phyloP scores from a whole-genome alignment of 2,797 vertebrate species.

The Menidia menidia region DNA sequence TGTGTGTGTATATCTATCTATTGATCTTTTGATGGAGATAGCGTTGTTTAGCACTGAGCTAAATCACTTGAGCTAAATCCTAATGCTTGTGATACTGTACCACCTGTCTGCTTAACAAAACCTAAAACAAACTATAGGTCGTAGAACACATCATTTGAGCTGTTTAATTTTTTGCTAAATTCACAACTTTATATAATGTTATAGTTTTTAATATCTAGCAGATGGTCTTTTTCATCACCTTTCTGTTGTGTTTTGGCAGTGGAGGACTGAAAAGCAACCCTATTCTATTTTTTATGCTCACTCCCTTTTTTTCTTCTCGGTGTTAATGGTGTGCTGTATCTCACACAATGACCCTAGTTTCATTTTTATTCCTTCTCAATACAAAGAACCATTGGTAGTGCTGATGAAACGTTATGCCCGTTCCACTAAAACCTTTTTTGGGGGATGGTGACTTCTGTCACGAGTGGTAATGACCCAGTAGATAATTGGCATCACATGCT shows the following conservation, averaged over 20 bases:
- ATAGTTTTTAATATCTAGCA: conserved; percentile 7
- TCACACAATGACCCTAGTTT: conserved; percentile 18
- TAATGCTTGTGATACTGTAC: conserved; percentile 30
- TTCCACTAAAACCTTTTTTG: conserved; percentile 51
- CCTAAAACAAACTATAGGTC: conserved; percentile 14
- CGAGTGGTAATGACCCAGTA: conserved; percentile 69
- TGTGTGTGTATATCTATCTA: too few species aligned
- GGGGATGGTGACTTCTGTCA: conserved; percentile 52
- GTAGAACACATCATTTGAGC: conserved; percentile 17
- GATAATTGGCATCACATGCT: conserved; percentile 75
- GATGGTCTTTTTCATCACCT: background rate
- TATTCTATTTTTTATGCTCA: conserved; percentile 16
- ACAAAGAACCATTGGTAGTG: conserved; percentile 37
- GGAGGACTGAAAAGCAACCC: conserved; percentile 27
- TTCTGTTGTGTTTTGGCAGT: conserved; percentile 5
- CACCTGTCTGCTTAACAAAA: conserved; percentile 38
- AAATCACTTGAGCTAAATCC: conserved; percentile 47
- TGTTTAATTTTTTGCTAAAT: conserved; percentile 13
- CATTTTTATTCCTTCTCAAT: conserved; percentile 49
- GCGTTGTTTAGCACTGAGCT: background rate
- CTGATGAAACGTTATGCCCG: conserved; percentile 57
- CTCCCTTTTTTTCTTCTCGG: conserved; percentile 9
- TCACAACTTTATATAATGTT: conserved; percentile 11
- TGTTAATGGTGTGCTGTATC: background rate
- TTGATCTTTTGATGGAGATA: too few species aligned